Conservation (phyloP, 2,888 invertebrate species). For the Lasioglossum figueresi region DNA sequence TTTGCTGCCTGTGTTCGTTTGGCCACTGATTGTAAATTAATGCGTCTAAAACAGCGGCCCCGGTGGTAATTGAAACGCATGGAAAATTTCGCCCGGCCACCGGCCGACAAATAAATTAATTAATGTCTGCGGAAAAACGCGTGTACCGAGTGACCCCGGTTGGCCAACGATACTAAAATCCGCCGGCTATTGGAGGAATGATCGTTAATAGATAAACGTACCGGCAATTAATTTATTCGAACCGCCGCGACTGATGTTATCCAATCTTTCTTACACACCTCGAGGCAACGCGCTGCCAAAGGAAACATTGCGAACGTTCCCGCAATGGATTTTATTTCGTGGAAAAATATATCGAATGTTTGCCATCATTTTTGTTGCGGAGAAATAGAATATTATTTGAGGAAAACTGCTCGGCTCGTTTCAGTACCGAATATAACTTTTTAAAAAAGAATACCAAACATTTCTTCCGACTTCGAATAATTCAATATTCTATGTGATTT, state of each 20-base stretch:
- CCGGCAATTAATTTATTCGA: slow-evolving; percentile 27
- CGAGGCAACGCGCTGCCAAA: no score
- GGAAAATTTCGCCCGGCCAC: slow-evolving; percentile 48
- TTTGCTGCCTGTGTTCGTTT: slow-evolving; percentile 4
- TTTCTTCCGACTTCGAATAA: no score
- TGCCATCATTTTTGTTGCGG: no score
- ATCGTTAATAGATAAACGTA: slow-evolving; percentile 38
- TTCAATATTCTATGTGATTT: no score
- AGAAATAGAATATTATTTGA: no score
- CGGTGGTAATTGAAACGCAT: slow-evolving; percentile 47
- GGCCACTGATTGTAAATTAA: slow-evolving; percentile 49
- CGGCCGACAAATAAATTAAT: slow-evolving; percentile 39
- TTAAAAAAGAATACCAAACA: no score
- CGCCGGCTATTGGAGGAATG: slow-evolving; percentile 19
- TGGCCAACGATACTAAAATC: slow-evolving; percentile 16
- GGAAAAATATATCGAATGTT: no score
- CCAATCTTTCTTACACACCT: neutral
- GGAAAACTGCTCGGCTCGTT: no score
- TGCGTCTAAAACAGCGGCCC: slow-evolving; percentile 39
- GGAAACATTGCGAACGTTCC: no score
- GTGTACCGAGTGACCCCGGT: slow-evolving; percentile 9
- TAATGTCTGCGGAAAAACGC: slow-evolving; percentile 51
- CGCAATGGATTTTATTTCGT: no score
- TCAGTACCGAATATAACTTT: no score
- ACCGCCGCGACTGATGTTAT: slow-evolving; percentile 13